Percentiles rank a stretch among this genome's conserved stretches.
These are phyloP conservation scores for Piaya cayana DNA, from an alignment of 2,113 vertebrate genomes.

Conservation along the genomic window DNA sequence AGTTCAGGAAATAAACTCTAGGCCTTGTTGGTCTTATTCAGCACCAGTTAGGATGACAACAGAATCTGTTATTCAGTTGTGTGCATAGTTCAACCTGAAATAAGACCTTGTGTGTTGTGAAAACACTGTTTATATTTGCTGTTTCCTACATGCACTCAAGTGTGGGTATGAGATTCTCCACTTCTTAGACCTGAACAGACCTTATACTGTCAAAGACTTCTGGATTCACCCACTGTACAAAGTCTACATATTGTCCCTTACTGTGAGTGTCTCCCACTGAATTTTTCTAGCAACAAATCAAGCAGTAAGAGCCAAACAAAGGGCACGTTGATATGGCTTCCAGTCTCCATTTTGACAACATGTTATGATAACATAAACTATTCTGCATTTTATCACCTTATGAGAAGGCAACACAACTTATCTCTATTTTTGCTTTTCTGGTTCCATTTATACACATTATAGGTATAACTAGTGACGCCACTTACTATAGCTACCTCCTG, in stretches of 20 bases:
- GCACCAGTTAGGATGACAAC: neutral
- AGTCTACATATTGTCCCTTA: neutral
- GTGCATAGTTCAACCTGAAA: neutral
- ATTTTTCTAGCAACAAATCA: neutral
- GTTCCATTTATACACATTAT: neutral
- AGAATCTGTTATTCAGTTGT: neutral
- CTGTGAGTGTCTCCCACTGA: neutral
- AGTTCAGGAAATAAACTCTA: slow-evolving; percentile 23
- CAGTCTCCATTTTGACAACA: neutral
- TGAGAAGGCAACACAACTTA: neutral
- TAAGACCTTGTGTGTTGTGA: neutral
- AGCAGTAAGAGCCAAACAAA: neutral
- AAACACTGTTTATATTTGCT: neutral
- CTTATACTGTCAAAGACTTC: neutral
- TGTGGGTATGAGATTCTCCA: neutral
- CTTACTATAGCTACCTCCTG: neutral
- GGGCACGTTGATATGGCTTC: neutral
- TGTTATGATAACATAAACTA: neutral
- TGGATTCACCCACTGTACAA: neutral
- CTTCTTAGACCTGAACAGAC: neutral
- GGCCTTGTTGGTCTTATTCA: neutral
- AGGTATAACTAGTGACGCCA: neutral
- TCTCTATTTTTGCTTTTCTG: neutral
- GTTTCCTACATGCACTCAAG: neutral
- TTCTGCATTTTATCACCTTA: neutral